A percentile compares a stretch with the other conserved stretches of the same genome.
These are phyloP conservation scores for Geotrypetes seraphini DNA, from an alignment of 2,797 vertebrate genomes.

Conservation along the genomic window DNA sequence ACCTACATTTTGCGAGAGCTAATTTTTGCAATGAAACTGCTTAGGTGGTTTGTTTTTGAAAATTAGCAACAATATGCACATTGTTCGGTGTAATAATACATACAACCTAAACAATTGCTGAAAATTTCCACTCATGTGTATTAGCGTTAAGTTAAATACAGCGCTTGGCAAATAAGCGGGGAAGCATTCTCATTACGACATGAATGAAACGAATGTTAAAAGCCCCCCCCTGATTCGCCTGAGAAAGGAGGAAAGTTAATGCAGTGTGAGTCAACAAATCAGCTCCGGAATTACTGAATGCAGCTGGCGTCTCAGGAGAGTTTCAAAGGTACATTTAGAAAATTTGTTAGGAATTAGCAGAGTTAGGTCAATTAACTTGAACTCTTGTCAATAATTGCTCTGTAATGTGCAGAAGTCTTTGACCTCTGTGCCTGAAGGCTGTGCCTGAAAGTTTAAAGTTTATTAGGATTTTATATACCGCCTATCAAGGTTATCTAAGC, in stretches of 20 bases:
- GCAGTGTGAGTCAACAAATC: constrained; percentile 7
- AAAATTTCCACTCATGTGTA: too few relatives aligned
- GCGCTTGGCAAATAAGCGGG: too few relatives aligned
- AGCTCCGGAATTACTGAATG: constrained; percentile 12
- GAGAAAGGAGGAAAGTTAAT: background rate
- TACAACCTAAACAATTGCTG: too few relatives aligned
- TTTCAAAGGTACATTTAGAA: constrained; percentile 18
- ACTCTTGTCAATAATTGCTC: constrained; percentile 29
- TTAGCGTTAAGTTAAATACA: too few relatives aligned
- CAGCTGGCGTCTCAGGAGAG: constrained; percentile 12
- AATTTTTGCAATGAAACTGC: too few relatives aligned
- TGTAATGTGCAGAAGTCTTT: constrained; percentile 9
- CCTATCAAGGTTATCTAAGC: too few relatives aligned
- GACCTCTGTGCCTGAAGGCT: constrained; percentile 3
- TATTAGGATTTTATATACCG: too few relatives aligned
- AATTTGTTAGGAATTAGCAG: constrained; percentile 23
- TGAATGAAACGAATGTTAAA: constrained; percentile 12
- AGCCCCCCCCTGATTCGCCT: background rate
- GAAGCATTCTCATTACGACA: constrained; percentile 6
- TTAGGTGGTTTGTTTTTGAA: too few relatives aligned
- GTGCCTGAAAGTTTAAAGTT: too few relatives aligned
- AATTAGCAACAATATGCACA: too few relatives aligned
- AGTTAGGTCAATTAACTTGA: constrained; percentile 25
- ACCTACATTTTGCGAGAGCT: too few relatives aligned
- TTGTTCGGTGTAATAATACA: too few relatives aligned